Evolutionary conservation across 1,140 invertebrate species (phyloP), one percentile per base, ranked within the genome.

Genomic region (Lasaia peninsularis): DNA sequence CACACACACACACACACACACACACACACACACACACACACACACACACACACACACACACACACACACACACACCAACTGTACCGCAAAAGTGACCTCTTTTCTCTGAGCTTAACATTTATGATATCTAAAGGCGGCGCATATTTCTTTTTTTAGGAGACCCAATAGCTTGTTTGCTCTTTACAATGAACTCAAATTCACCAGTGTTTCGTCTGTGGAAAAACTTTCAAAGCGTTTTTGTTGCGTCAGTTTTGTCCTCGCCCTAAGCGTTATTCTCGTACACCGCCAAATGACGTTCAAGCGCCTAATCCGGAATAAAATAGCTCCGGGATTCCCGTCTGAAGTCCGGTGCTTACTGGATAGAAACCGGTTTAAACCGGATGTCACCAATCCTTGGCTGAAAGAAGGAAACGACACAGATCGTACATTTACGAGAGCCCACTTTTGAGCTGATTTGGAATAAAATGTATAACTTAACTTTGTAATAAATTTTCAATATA

Each of bases 311-410:
- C 40, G 40, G 18, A 21, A 48, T 48, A 48, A 48, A 48, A 48
- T 48, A 48, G 40, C 40, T 48, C 40, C 40, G 40, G 40, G 40
- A 48, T 48, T 48, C 40, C 40, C 40, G 40, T 18, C 40, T 20
- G 40, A 48, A 48, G 40, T 48, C 40, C 40, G 40, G 40, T 48
- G 20, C 40, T 48, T 21, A 48, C 40, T 48, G 40, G 40, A 48
- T 48, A 21, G 40, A 48, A 48, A 48, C 40, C 40, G 40, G 40
- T 48, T 48, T 48, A 48, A 48, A 48, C 40, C 40, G 40, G 40
- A 48, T 21, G 40, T 48, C 11, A 48, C 40, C 40, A 48, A 48
- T 48, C 10, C 40, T 48, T 18, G 11, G 40, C 10, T 1, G 11
- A 18, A 20, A 11, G 18, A 48, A 20, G 40, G 40, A 48, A 48